Evolutionary conservation across 2,888 invertebrate species (phyloP), one percentile per base, ranked within the genome.

Genomic region (Leptothorax acervorum): DNA sequence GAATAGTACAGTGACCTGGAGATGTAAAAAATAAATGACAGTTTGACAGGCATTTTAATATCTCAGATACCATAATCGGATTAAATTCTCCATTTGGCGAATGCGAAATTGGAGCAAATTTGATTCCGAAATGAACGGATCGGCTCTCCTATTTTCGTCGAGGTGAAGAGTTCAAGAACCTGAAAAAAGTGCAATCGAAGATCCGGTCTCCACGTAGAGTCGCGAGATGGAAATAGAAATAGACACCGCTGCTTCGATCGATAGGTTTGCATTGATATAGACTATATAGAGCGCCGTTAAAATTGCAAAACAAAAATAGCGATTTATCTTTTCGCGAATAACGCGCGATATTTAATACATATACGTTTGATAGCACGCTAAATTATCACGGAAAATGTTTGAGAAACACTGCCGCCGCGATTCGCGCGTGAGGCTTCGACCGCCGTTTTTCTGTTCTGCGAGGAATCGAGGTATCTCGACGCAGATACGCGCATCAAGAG

Each of bases 81-180:
- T 87, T 71, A 87, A 88, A 39, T 60, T 68, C 66, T 62, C 53
- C 65, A 45, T 89, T 89, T 81, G 85, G 53, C 71, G 76, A 79
- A 87, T 60, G 48, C 74, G 60, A 81, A 87, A 89, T 82, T 70
- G 73, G 86, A 89, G 57, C 87, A 73, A 60, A 87, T 86, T 85
- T 83, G 85, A 87, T 89, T 83, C 70, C 76, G 53, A 86, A 89
- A 68, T 74, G 87, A 82, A 76, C 87, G 76, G 81, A 85, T 82
- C 71, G 71, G 84, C 79, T 89, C 79, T 65, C 65, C 87, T 89
- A 92, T 92, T 90, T 89, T 85, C 82, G 82, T 83, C 85, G 86
- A 75, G 90, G 88, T 88, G 89, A 91, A 90, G 83, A 89, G 92
- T 92, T 92, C 91, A 90, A 90, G 85, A 88, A 91, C 90, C 92